Base-by-base conservation (phyloP, 2,797 vertebrate species). In the Enteromius treurensis region DNA sequence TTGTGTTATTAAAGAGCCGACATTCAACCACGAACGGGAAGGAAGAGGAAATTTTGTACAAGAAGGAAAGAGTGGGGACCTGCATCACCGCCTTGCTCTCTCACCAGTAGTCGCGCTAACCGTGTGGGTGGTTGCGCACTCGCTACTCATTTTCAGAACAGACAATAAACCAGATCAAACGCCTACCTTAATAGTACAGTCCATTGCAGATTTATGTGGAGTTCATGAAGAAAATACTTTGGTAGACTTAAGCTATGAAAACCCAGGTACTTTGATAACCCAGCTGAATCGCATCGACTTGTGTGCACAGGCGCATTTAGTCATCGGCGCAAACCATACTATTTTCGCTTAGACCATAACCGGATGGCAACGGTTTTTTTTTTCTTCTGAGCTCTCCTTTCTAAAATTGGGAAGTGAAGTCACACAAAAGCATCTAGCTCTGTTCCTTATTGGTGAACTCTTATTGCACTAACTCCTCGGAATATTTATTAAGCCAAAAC, bases 21-120 rank as follows among this genome's bases (percentile, higher is more conserved):
- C 95, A 95, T 96, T 95, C 95, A 93, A 95, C 96, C 96, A 95
- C 95, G 92, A 96, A 96, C 95, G 95, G 96, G 96, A 96, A 96
- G 96, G 96, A 96, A 96, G 95, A 96, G 95, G 95, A 96, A 95
- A 95, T 95, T 96, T 96, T 94, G 95, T 95, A 95, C 93, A 91
- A 96, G 94, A 95, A 96, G 95, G 96, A 96, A 96, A 96, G 95
- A 96, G 96, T 95, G 95, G 95, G 94, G 95, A 94, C 92, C 93
- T 93, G 93, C 93, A 94, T 94, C 93, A 94, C 91, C 92, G 93
- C 92, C 91, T 91, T 75, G 91, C 86, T 93, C 93, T 93, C 90
- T 93, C 93, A 91, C 93, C 92, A 90, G 87, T 88, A 88, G 86
- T 64, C 86, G 83, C 90, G 90, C 79, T 90, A 87, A 82, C 83